Evolutionary conservation across 2,888 invertebrate species (phyloP).

Genomic region (Chymomyza procnemis): DNA sequence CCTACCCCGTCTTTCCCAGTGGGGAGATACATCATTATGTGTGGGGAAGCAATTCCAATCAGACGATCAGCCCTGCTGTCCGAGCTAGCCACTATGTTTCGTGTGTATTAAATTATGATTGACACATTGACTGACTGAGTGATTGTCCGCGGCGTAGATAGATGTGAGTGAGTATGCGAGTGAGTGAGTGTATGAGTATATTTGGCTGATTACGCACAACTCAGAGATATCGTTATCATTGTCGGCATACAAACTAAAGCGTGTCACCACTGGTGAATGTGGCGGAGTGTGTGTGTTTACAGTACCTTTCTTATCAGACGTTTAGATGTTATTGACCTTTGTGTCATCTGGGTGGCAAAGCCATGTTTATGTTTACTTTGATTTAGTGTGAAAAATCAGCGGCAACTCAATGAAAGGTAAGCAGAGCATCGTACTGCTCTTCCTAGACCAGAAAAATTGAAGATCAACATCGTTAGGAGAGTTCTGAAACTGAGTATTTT

Average conservation of each 20-base stretch:
- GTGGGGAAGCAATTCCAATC: neutral
- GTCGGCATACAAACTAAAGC: constrained; percentile 6
- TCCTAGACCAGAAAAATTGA: too few relatives aligned
- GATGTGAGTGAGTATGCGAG: neutral
- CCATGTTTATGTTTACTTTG: neutral
- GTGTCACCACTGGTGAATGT: neutral
- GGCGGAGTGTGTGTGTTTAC: neutral
- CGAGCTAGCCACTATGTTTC: constrained; percentile 39
- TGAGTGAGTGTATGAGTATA: constrained; percentile 11
- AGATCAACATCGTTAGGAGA: too few relatives aligned
- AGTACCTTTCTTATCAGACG: constrained; percentile 31
- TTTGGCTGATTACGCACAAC: constrained; percentile 23
- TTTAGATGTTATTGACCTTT: constrained; percentile 52
- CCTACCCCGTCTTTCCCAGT: too few relatives aligned
- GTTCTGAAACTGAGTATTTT: too few relatives aligned
- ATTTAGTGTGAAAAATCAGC: neutral
- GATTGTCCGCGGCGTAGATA: constrained; percentile 22
- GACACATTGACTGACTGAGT: constrained; percentile 59
- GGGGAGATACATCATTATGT: too few relatives aligned
- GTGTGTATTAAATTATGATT: constrained; percentile 64
- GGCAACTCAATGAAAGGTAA: neutral
- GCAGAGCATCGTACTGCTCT: too few relatives aligned
- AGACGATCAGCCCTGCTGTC: constrained; percentile 24
- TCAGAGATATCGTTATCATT: constrained; percentile 4
- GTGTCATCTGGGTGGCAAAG: neutral